Conservation (phyloP, 92 coral and sea anemone genomes). For the Epizoanthus illoricatus region DNA sequence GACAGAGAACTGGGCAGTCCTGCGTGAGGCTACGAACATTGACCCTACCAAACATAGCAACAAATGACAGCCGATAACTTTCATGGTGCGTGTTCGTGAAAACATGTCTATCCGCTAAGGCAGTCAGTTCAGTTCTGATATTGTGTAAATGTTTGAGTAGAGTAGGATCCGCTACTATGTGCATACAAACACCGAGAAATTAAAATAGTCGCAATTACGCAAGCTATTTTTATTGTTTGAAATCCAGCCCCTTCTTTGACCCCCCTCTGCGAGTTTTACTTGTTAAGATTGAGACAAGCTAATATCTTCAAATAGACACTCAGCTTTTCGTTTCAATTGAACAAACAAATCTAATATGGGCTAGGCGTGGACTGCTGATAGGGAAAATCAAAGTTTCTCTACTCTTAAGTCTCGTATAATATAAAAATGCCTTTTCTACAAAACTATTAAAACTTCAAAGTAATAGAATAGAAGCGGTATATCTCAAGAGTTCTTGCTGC, state of each 20-base stretch:
- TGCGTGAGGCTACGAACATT: background rate
- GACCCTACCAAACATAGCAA: background rate
- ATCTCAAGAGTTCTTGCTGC: background rate
- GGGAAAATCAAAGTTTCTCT: too few species aligned
- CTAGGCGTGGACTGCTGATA: background rate
- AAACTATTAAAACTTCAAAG: background rate
- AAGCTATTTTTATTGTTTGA: slow-evolving; percentile 34
- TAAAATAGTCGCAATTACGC: slow-evolving; percentile 32
- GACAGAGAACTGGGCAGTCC: slow-evolving; percentile 4
- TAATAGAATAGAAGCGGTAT: background rate
- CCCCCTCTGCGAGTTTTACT: slow-evolving; percentile 36
- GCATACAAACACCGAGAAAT: slow-evolving; percentile 28
- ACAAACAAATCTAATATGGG: background rate
- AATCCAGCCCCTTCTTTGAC: slow-evolving; percentile 31
- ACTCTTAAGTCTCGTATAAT: background rate
- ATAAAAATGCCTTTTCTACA: background rate
- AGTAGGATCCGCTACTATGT: too few species aligned
- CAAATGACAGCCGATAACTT: slow-evolving; percentile 2
- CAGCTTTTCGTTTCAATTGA: background rate
- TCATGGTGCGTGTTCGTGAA: background rate
- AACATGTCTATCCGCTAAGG: slow-evolving; percentile 15
- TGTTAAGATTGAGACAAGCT: slow-evolving; percentile 3
- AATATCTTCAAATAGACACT: slow-evolving; percentile 13
- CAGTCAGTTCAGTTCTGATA: background rate
- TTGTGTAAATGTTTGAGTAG: slow-evolving; percentile 14